Percentiles rank a stretch among this genome's conserved stretches.
phyloP scores from a whole-genome alignment of 2,888 invertebrate species.

The Dryadula phaetusa region DNA sequence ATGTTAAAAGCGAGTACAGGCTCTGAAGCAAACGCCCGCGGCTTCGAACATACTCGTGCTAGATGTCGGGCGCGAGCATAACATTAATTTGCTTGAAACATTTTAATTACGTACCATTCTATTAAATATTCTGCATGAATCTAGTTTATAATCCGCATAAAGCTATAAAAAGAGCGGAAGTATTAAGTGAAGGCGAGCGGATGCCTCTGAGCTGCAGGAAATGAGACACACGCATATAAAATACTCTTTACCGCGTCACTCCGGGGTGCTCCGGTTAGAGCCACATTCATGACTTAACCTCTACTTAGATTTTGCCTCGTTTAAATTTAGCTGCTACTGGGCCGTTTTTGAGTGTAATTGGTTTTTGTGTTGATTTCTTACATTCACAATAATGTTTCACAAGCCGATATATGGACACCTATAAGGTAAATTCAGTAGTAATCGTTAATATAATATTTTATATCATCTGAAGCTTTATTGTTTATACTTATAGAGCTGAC shows the following conservation, averaged over 20 bases:
- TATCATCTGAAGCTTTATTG: background rate
- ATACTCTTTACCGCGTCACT: constrained; percentile 10
- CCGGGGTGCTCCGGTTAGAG: constrained; percentile 2
- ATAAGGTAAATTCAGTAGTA: too few relatives aligned
- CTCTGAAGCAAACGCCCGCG: background rate
- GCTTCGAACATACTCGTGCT: background rate
- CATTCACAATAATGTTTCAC: too few relatives aligned
- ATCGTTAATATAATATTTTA: background rate
- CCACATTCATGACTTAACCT: background rate
- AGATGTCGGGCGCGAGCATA: background rate
- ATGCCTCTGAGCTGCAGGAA: constrained; percentile 30
- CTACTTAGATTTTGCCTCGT: background rate
- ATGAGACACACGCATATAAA: constrained; percentile 36
- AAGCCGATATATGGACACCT: too few relatives aligned
- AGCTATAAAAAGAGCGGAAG: constrained; percentile 35
- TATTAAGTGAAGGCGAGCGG: constrained; percentile 32
- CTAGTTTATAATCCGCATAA: constrained; percentile 34
- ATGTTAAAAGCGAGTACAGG: background rate
- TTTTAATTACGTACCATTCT: constrained; percentile 23
- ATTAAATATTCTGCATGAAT: constrained; percentile 23
- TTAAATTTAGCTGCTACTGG: background rate
- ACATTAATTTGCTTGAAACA: constrained; percentile 19
- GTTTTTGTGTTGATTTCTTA: too few relatives aligned
- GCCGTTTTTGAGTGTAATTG: background rate
- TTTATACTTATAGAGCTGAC: background rate